A percentile compares a stretch with the other conserved stretches of the same genome.
phyloP scores from a whole-genome alignment of 1,140 invertebrate species.

The Nautilus pompilius region DNA sequence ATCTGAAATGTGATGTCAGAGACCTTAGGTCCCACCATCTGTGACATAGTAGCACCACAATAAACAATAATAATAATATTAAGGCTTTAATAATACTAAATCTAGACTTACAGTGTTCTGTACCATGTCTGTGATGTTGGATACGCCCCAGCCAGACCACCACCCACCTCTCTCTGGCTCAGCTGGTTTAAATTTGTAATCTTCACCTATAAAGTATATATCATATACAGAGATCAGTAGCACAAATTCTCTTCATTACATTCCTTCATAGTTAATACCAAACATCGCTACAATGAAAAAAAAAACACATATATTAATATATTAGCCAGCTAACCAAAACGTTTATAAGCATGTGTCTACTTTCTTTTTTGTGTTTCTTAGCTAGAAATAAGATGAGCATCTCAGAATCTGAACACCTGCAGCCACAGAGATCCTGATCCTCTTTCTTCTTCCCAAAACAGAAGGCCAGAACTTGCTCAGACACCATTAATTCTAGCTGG shows the following conservation, averaged over 20 bases:
- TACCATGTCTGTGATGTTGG: conserved; percentile 44
- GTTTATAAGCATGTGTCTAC: too few relatives aligned
- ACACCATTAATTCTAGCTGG: too few relatives aligned
- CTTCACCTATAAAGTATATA: not conserved
- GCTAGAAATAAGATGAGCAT: too few relatives aligned
- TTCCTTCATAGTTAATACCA: not conserved
- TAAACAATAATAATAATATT: not conserved
- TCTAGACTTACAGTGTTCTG: conserved; percentile 35
- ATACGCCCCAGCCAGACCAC: conserved; percentile 46
- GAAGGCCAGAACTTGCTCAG: too few relatives aligned
- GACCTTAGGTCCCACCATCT: not conserved
- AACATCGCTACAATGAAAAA: not conserved
- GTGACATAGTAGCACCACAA: not conserved
- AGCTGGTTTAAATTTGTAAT: conserved; percentile 1
- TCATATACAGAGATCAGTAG: not conserved
- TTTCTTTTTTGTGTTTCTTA: too few relatives aligned
- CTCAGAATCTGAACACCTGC: too few relatives aligned
- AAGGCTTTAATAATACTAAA: not conserved
- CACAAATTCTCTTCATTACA: conserved; percentile 2
- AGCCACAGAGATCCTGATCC: too few relatives aligned
- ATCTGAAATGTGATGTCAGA: not conserved
- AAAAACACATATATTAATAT: not conserved
- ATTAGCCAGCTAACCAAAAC: not conserved
- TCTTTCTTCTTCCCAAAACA: too few relatives aligned
- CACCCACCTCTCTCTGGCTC: conserved; percentile 22